phyloP scores from a whole-genome alignment of 2,888 invertebrate species.

The Zygogramma bicolorata region DNA sequence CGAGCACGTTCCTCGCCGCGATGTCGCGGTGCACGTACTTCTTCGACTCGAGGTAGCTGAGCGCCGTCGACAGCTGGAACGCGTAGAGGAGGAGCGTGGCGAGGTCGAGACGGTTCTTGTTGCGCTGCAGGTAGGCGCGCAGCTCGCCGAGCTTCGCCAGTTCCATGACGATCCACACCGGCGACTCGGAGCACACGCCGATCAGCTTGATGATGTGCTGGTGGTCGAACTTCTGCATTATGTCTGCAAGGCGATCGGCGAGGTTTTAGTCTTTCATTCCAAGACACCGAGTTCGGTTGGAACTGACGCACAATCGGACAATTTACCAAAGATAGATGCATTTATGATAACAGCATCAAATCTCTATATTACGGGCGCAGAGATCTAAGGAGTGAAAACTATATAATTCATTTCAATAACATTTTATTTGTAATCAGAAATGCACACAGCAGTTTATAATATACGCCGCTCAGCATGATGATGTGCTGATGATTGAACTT shows the following conservation, averaged over 20 bases:
- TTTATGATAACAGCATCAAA: no score
- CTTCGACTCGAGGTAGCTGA: constrained; percentile 96
- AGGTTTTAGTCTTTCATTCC: no score
- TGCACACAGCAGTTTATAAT: no score
- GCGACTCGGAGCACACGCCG: constrained; percentile 93
- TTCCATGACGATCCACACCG: constrained; percentile 99
- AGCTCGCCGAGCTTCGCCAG: constrained; percentile 95
- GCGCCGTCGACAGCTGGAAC: constrained; percentile 94
- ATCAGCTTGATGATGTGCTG: constrained; percentile 97
- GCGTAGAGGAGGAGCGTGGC: constrained; percentile 90
- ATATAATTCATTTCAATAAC: no score
- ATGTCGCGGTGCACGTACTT: constrained; percentile 99
- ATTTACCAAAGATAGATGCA: no score
- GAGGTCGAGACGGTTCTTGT: constrained; percentile 85
- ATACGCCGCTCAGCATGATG: no score
- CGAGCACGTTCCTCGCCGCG: constrained; percentile 96
- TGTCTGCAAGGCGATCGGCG: constrained; percentile 84
- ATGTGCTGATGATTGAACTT: no score
- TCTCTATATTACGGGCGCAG: no score
- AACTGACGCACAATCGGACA: no score
- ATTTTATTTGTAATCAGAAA: no score
- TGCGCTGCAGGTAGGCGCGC: constrained; percentile 93
- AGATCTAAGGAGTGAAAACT: no score
- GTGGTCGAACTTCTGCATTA: constrained; percentile 99
- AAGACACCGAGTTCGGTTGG: no score